Conservation (phyloP, 1,140 invertebrate genomes). For the Lordiphosa stackelbergi region DNA sequence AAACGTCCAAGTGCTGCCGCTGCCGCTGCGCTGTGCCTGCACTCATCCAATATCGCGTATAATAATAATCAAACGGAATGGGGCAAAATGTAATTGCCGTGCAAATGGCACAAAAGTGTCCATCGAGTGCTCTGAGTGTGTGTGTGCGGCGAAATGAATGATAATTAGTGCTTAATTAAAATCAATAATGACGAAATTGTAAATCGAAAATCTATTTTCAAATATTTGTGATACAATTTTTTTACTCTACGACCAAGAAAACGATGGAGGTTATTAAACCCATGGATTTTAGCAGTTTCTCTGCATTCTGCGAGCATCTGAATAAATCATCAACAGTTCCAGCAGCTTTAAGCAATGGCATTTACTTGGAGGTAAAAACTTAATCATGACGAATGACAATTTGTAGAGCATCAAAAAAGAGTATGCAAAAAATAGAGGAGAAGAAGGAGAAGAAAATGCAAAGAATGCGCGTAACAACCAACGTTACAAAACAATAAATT, state of each 20-base stretch:
- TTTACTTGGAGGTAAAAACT: slow-evolving; percentile 62
- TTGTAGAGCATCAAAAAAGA: slow-evolving; percentile 40
- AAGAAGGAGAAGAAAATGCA: slow-evolving; percentile 18
- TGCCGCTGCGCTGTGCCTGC: neutral
- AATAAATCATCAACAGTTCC: slow-evolving; percentile 67
- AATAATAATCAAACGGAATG: slow-evolving; percentile 72
- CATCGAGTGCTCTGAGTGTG: slow-evolving; percentile 1
- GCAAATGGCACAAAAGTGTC: slow-evolving; percentile 61
- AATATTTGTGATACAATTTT: slow-evolving; percentile 34
- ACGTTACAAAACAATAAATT: slow-evolving; percentile 71
- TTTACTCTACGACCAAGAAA: slow-evolving; percentile 16
- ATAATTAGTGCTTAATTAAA: slow-evolving; percentile 75
- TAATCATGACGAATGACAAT: slow-evolving; percentile 42
- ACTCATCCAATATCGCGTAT: slow-evolving; percentile 28
- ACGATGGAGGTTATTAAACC: slow-evolving; percentile 76
- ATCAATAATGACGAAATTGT: slow-evolving; percentile 63
- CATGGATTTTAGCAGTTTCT: slow-evolving; percentile 76
- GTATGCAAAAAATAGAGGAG: slow-evolving; percentile 53
- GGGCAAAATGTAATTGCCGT: slow-evolving; percentile 72
- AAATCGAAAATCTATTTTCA: slow-evolving; percentile 40
- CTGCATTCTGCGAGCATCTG: slow-evolving; percentile 74
- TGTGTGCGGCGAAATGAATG: slow-evolving; percentile 46
- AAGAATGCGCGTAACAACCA: slow-evolving; percentile 40
- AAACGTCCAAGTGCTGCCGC: slow-evolving; percentile 63
- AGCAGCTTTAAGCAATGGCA: slow-evolving; percentile 47